A percentile compares a stretch with the other conserved stretches of the same genome.
Conservation (phyloP, 1,140 invertebrate genomes). For the Saccostrea glomerata region DNA sequence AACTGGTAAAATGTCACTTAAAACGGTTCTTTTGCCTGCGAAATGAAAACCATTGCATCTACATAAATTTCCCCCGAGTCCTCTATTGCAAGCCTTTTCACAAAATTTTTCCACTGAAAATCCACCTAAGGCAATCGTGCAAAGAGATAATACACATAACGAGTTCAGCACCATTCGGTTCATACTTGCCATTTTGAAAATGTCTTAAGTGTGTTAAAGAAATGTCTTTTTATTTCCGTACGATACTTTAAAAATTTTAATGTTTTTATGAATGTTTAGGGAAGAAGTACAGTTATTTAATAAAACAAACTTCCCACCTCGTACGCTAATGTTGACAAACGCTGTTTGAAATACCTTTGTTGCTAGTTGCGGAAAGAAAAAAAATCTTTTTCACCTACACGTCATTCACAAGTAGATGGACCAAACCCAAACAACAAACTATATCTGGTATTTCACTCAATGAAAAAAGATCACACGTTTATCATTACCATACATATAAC, state of each 20-base stretch:
- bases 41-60: conserved; percentile 58
- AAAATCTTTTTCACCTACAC: not conserved
- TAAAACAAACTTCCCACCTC: not conserved
- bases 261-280: not conserved
- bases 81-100: conserved; percentile 49
- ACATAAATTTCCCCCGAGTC: conserved; percentile 53
- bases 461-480: not conserved
- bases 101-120: conserved; percentile 51
- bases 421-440: not conserved
- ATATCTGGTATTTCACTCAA: not conserved
- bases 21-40: conserved; percentile 55
- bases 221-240: not conserved
- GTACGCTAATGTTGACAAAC: conserved; percentile 14
- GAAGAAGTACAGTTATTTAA: conserved; percentile 22
- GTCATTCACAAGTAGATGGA: not conserved
- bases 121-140: not conserved
- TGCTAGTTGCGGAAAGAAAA: conserved; percentile 5
- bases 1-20: conserved; percentile 20
- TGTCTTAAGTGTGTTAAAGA: not conserved
- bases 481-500: conserved; percentile 29
- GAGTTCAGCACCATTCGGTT: not conserved
- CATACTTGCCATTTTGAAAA: not conserved
- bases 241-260: not conserved
- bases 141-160: conserved; percentile 6
- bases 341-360: conserved; percentile 8